phyloP scores from a whole-genome alignment of 1,140 invertebrate genomes.

The Brachionus angularis region DNA sequence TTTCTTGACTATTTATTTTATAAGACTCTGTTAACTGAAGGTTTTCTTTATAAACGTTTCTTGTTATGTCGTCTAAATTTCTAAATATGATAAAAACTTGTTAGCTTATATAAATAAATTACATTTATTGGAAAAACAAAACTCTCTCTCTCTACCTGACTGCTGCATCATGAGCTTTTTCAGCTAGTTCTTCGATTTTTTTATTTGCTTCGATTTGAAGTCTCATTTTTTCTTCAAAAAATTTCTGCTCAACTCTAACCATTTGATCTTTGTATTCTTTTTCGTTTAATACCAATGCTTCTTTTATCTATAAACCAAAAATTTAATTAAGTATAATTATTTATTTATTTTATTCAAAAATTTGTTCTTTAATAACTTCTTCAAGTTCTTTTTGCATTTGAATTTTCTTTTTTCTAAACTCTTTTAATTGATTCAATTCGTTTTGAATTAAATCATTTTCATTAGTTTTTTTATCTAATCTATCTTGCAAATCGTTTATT shows the following conservation, averaged over 20 bases:
- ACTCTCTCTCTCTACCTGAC: conserved; percentile 50
- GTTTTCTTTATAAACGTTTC: conserved; percentile 58
- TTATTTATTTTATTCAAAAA: too few species aligned
- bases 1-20: conserved; percentile 51
- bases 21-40: conserved; percentile 54
- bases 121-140: background rate
- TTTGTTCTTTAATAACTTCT: background rate
- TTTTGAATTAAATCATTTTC: conserved; percentile 54
- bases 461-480: conserved; percentile 50
- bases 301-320: conserved; percentile 52
- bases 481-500: conserved; percentile 53
- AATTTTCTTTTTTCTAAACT: conserved; percentile 54
- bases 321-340: background rate
- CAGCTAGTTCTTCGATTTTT: conserved; percentile 57
- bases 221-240: conserved; percentile 59
- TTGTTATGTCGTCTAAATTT: conserved; percentile 57
- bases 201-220: conserved; percentile 58
- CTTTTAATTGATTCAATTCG: conserved; percentile 57
- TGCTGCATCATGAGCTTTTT: conserved; percentile 57
- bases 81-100: conserved; percentile 46
- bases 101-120: background rate
- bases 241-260: conserved; percentile 56
- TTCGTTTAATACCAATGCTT: conserved; percentile 53
- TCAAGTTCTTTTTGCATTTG: conserved; percentile 55
- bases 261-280: conserved; percentile 54